Evolutionary conservation across 30 jellyfish, hydroid and myxozoan genomes (phyloP).

Genomic region (Hydra vulgaris): DNA sequence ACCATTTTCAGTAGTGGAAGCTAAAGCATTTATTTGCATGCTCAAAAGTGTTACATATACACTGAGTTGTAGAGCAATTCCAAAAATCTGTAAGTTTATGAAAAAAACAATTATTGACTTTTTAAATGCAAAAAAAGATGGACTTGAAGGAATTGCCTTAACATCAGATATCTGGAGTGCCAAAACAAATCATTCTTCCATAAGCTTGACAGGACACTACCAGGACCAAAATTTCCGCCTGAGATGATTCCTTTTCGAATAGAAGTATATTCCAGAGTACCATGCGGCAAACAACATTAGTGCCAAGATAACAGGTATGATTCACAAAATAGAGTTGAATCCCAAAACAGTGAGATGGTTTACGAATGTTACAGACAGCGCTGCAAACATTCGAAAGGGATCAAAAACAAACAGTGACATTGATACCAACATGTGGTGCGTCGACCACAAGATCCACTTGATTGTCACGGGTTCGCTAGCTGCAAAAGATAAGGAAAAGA

Average conservation of each 20-base stretch:
- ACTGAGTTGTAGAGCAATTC: neutral
- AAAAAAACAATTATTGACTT: neutral
- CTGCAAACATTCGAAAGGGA: neutral
- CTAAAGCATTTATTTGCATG: neutral
- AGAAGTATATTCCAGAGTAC: neutral
- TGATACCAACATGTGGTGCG: neutral
- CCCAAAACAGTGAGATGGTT: neutral
- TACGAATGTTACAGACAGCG: neutral
- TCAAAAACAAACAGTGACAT: neutral
- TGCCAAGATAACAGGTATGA: neutral
- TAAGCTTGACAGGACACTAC: neutral
- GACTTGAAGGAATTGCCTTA: neutral
- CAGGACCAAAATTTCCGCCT: neutral
- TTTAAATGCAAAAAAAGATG: neutral
- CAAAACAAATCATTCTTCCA: neutral
- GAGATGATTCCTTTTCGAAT: neutral
- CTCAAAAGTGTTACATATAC: neutral
- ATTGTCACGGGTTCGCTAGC: neutral
- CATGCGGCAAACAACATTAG: too few species aligned
- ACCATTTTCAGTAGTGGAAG: neutral
- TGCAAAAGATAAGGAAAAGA: neutral
- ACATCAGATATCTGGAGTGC: neutral
- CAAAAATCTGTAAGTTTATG: neutral
- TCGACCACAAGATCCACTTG: neutral
- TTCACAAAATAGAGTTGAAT: neutral